phyloP scores from a whole-genome alignment of 1,140 invertebrate genomes.

The Drosophila erecta region DNA sequence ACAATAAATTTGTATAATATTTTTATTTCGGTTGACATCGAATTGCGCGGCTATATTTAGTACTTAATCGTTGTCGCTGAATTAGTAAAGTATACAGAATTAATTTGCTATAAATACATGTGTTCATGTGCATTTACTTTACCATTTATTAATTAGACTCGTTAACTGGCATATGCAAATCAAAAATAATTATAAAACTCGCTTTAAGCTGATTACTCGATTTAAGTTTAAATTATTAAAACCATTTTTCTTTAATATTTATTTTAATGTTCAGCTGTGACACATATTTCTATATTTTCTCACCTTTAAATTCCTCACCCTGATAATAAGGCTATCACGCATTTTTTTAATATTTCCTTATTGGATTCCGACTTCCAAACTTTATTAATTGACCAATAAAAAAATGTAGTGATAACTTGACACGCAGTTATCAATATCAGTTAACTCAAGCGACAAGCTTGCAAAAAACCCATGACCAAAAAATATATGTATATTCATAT shows the following conservation, averaged over 20 bases:
- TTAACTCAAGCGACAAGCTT: constrained; percentile 19
- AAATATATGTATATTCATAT: constrained; percentile 4
- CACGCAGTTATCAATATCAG: constrained; percentile 35
- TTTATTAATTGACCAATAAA: constrained; percentile 40
- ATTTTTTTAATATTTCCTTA: not conserved
- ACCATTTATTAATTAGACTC: no score
- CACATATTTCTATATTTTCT: no score
- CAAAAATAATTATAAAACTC: no score
- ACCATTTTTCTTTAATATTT: not conserved
- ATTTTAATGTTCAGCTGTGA: not conserved
- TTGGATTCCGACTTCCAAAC: constrained; percentile 1
- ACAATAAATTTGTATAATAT: constrained; percentile 43
- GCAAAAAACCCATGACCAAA: constrained; percentile 35
- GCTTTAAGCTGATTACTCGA: no score
- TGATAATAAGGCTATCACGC: not conserved
- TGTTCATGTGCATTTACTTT: no score
- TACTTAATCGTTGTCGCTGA: constrained; percentile 9
- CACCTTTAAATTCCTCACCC: not conserved
- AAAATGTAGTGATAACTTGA: constrained; percentile 24
- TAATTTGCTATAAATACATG: not conserved
- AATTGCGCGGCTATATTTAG: constrained; percentile 36
- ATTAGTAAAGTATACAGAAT: not conserved
- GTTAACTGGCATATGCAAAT: no score
- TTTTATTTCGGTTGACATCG: constrained; percentile 31
- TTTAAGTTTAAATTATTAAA: no score